Evolutionary conservation across 2,888 invertebrate genomes (phyloP).

Genomic region (Odontomyia ornata): DNA sequence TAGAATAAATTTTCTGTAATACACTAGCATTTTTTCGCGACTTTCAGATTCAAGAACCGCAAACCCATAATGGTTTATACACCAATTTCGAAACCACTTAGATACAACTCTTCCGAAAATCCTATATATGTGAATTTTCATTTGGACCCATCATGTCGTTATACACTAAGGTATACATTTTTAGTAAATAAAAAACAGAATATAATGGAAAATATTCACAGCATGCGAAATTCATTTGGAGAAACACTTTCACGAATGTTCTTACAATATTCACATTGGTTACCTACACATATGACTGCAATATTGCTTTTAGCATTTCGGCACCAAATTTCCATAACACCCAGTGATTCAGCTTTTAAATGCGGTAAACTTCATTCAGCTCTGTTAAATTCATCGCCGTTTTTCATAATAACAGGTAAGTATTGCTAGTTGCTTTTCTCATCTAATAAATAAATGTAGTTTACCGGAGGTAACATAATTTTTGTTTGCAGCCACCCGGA

Average conservation of each 20-base stretch:
- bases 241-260: constrained; percentile 72
- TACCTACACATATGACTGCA: constrained; percentile 74
- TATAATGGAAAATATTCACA: background rate
- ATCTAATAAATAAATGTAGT: too few relatives aligned
- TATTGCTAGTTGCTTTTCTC: too few relatives aligned
- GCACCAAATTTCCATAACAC: constrained; percentile 65
- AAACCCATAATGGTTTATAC: constrained; percentile 70
- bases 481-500: constrained; percentile 51
- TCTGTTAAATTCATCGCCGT: constrained; percentile 67
- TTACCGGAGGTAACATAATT: background rate
- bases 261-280: constrained; percentile 71
- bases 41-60: constrained; percentile 55
- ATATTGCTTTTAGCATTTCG: constrained; percentile 71
- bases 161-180: constrained; percentile 69
- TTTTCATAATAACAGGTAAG: constrained; percentile 60
- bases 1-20: background rate
- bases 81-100: constrained; percentile 67
- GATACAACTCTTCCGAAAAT: constrained; percentile 61
- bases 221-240: constrained; percentile 67
- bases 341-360: constrained; percentile 57
- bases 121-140: constrained; percentile 69
- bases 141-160: constrained; percentile 78
- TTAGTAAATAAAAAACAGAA: constrained; percentile 17
- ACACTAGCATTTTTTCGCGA: background rate
- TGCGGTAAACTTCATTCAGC: constrained; percentile 69